Evolutionary conservation across 2,113 vertebrate genomes (phyloP), one percentile per base, ranked within the genome.

Genomic region (Paralichthys olivaceus): DNA sequence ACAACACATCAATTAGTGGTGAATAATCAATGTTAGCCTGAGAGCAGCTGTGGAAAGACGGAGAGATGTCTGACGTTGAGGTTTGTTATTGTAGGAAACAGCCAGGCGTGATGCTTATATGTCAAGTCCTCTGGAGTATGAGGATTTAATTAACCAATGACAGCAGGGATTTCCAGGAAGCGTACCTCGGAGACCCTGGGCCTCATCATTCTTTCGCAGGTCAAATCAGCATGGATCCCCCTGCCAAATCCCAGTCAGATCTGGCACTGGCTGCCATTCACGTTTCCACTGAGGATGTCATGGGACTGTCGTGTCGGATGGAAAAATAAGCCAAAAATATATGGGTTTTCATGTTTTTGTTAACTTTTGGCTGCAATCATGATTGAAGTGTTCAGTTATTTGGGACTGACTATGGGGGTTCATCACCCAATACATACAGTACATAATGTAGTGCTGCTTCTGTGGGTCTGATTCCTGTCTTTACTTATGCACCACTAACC

Each of bases 71-170:
- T 73, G 62, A 70, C 26, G 20, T 56, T 82, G 79, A 54, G 54
- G 80, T 89, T 86, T 91, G 79, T 89, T 90, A 69, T 86, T 80
- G 62, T 54, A 79, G 69, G 53, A 72, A 89, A 85, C 68, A 83
- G 77, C 72, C 79, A 81, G 64, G 69, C 60, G 26, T 84, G 64
- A 79, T 88, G 84, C 89, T 90, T 87, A 70, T 79, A 75, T 87
- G 79, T 87, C 67, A 84, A 85, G 70, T 85, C 67, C 82, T 87
- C 82, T 75, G 37, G 81, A 83, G 84, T 85, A 76, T 53, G 59
- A 75, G 37, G 66, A 77, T 86, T 90, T 83, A 89, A 90, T 88
- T 84, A 87, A 87, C 73, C 78, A 87, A 79, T 80, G 86, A 83
- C 82, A 84, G 81, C 81, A 80, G 72, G 83, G 84, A 83, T 84